phyloP scores from a whole-genome alignment of 2,113 vertebrate genomes.

The Martes martes region DNA sequence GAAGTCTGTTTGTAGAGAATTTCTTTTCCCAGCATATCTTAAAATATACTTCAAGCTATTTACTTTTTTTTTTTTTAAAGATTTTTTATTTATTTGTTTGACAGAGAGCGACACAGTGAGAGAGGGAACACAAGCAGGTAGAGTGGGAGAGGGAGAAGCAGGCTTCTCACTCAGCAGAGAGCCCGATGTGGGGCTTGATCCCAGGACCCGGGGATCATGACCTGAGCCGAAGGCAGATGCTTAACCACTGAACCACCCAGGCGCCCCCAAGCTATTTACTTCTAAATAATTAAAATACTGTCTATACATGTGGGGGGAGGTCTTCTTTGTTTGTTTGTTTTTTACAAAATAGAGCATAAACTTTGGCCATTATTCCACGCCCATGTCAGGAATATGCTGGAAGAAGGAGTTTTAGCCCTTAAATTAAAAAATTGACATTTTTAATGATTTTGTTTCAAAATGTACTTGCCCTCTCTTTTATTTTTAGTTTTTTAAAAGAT shows the following conservation, averaged over 20 bases:
- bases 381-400: not conserved
- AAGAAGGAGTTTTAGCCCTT: not conserved
- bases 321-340: not conserved
- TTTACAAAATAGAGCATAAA: not conserved
- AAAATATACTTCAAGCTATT: not conserved
- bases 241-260: too few relatives aligned
- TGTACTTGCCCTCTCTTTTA: not conserved
- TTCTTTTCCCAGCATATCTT: not conserved
- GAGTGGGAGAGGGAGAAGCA: too few relatives aligned
- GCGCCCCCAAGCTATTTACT: not conserved
- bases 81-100: too few relatives aligned
- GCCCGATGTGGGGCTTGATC: too few relatives aligned
- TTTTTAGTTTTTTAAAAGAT: too few relatives aligned
- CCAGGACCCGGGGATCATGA: too few relatives aligned
- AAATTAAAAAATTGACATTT: not conserved
- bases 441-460: slow-evolving; percentile 17
- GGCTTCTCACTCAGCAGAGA: too few relatives aligned
- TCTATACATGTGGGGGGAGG: not conserved
- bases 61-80: not conserved
- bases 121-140: too few relatives aligned
- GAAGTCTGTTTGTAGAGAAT: not conserved
- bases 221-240: too few relatives aligned
- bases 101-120: too few relatives aligned
- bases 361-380: not conserved
- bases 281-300: slow-evolving; percentile 12